These are phyloP conservation scores for Hippocampus zosterae DNA, from an alignment of 2,113 vertebrate genomes.

Conservation along the genomic window DNA sequence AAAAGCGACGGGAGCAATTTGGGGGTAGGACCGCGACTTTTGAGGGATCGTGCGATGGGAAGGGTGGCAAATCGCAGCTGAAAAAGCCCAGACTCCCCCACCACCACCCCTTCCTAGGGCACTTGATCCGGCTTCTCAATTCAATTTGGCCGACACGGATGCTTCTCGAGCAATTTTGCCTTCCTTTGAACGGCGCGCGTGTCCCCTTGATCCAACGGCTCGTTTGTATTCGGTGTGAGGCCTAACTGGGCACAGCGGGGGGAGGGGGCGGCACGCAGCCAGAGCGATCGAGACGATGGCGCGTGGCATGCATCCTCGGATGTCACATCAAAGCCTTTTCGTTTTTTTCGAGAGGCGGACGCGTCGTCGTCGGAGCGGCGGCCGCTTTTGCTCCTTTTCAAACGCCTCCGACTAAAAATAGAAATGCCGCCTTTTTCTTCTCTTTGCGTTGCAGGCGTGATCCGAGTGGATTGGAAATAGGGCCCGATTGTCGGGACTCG, in stretches of 20 bases:
- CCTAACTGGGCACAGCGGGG: constrained; percentile 36
- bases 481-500: too few relatives aligned
- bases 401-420: not conserved
- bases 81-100: not conserved
- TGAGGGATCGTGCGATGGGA: not conserved
- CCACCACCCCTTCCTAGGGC: too few relatives aligned
- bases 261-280: constrained; percentile 22
- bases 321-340: constrained; percentile 18
- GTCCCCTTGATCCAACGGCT: constrained; percentile 47
- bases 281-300: constrained; percentile 36
- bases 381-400: not conserved
- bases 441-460: not conserved
- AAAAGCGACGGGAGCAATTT: constrained; percentile 10
- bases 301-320: constrained; percentile 26
- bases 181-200: constrained; percentile 17
- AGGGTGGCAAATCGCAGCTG: too few relatives aligned
- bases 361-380: constrained; percentile 14
- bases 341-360: constrained; percentile 13
- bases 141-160: not conserved
- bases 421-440: not conserved
- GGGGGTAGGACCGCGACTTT: not conserved
- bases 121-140: not conserved
- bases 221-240: constrained; percentile 57
- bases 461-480: not conserved
- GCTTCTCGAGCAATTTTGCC: not conserved